Base-by-base conservation (phyloP, 2,888 invertebrate genomes). In the Thysanoteuthis rhombus region DNA sequence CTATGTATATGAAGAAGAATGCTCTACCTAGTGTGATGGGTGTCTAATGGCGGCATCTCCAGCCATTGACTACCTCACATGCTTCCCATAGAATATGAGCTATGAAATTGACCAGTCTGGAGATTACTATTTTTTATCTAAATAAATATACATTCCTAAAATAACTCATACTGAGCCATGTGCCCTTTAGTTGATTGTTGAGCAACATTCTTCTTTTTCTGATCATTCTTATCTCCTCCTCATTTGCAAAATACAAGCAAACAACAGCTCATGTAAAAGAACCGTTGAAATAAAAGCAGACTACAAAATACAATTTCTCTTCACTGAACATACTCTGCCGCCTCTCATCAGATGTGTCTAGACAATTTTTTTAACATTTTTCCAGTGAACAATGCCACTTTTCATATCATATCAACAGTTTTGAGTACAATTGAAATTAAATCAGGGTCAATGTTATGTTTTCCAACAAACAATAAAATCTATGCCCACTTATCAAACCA, bases 31-130 rank as follows among this genome's bases (percentile, higher is more conserved):
- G n/a, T 75, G 75, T 75, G n/a, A 75, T 75, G 75, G 75, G 75
- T 75, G 75, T 75, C 75, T 75, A 75, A 75, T 75, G 75, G 75
- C 75, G 75, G 75, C n/a, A 75, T 75, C 75, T 75, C 75, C 75
- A 75, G 75, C 75, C 75, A 75, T 36, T 75, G 36, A 75, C n/a
- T 75, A 36, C n/a, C 75, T 75, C 75, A n/a, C 36, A 36, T 75
- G 75, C 19, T 75, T 75, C 75, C 75, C n/a, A 75, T n/a, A n/a
- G 36, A 75, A n/a, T 12, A 16, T 1, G 12, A 75, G n/a, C 75
- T 75, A 75, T 36, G n/a, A 75, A 75, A 75, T 19, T 75, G 75
- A 19, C 75, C 36, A 36, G n/a, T 36, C 19, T 75, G n/a, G 16
- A 75, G 19, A 75, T 36, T 75, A 16, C 12, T 75, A 36, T 10